Evolutionary conservation across 2,888 invertebrate species (phyloP).

Genomic region (Apotomis turbidana): DNA sequence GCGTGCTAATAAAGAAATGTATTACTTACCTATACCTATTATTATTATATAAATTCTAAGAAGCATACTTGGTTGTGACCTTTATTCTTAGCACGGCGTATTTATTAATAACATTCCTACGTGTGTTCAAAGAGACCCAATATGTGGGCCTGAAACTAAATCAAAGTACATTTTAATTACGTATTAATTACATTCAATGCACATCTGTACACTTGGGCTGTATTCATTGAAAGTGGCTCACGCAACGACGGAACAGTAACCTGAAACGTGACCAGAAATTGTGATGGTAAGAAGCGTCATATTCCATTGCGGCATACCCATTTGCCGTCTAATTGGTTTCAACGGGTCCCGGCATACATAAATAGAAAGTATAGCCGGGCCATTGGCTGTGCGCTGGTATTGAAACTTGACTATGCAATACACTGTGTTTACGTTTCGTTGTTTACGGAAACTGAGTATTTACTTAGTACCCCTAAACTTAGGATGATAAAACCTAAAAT

Average conservation of each 20-base stretch:
- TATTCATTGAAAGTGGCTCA: constrained; percentile 81
- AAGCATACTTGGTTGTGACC: too few species aligned
- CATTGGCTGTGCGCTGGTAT: constrained; percentile 7
- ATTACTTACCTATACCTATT: too few species aligned
- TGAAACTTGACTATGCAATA: background rate
- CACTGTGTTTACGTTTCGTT: background rate
- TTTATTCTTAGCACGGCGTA: too few species aligned
- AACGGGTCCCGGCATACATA: constrained; percentile 53
- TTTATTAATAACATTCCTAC: too few species aligned
- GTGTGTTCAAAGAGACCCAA: too few species aligned
- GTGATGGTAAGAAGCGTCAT: constrained; percentile 72
- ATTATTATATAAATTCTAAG: too few species aligned
- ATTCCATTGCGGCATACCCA: constrained; percentile 70
- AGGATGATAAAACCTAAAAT: too few species aligned
- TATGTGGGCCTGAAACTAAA: constrained; percentile 37
- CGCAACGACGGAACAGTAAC: constrained; percentile 82
- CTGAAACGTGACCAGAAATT: constrained; percentile 79
- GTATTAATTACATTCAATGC: constrained; percentile 80
- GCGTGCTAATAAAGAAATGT: too few species aligned
- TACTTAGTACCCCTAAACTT: too few species aligned
- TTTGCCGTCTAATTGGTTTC: constrained; percentile 74
- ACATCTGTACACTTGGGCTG: constrained; percentile 70
- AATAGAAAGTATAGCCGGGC: constrained; percentile 31
- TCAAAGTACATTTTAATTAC: constrained; percentile 63
- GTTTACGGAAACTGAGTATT: background rate